Percentiles rank a stretch among this genome's conserved stretches.
These are phyloP conservation scores for Etheostoma perlongum DNA, from an alignment of 2,797 vertebrate genomes.

Conservation along the genomic window DNA sequence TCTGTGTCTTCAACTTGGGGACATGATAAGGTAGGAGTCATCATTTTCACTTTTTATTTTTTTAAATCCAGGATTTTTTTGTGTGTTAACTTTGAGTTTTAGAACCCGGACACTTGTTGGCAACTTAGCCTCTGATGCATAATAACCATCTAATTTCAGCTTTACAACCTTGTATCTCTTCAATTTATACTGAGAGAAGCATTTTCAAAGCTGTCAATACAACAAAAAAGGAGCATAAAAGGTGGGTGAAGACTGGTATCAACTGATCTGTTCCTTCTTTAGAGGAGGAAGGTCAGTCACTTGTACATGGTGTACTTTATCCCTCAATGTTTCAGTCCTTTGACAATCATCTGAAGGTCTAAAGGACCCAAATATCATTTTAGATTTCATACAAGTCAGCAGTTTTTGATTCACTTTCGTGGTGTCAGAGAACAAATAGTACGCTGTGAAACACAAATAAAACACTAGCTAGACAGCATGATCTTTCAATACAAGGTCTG, in stretches of 20 bases:
- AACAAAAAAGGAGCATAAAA: slow-evolving; percentile 21
- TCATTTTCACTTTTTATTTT: too few species aligned
- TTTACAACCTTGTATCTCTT: slow-evolving; percentile 10
- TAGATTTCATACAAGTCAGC: not conserved
- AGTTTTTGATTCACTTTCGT: too few species aligned
- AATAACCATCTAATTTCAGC: slow-evolving; percentile 19
- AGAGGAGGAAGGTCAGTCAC: too few species aligned
- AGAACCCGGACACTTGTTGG: not conserved
- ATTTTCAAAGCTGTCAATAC: slow-evolving; percentile 28
- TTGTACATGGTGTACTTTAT: too few species aligned
- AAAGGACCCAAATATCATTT: not conserved
- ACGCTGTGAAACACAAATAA: not conserved
- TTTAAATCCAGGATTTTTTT: not conserved
- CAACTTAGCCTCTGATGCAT: not conserved
- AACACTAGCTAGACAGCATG: not conserved
- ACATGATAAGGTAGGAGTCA: not conserved
- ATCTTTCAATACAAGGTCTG: not conserved
- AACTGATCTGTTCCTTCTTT: slow-evolving; percentile 12
- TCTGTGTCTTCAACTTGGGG: not conserved
- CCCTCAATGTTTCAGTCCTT: not conserved
- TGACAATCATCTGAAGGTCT: not conserved
- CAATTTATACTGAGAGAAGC: slow-evolving; percentile 1
- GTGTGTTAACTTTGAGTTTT: not conserved
- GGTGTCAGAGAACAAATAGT: not conserved
- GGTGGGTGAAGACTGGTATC: slow-evolving; percentile 21